phyloP scores from a whole-genome alignment of 2,113 vertebrate genomes.

The Osmerus mordax region DNA sequence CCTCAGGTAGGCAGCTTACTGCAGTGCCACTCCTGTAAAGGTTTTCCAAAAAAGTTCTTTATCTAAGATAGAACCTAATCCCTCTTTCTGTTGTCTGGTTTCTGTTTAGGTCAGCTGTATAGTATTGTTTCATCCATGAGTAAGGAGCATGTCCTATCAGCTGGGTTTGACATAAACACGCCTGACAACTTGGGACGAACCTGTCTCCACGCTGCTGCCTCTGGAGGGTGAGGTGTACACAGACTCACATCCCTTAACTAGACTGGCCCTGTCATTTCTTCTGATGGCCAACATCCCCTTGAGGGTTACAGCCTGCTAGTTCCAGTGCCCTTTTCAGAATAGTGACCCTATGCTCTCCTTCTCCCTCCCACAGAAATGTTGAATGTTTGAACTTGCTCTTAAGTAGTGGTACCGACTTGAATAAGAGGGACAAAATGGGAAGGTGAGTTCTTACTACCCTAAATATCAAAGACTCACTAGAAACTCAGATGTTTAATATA shows the following conservation, averaged over 20 bases:
- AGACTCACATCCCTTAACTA: slow-evolving; percentile 1
- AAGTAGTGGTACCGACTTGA: slow-evolving; percentile 93
- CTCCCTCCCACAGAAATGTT: slow-evolving; percentile 78
- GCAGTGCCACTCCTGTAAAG: no score
- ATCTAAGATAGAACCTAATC: no score
- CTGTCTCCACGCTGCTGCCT: slow-evolving; percentile 97
- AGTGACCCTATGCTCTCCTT: slow-evolving; percentile 4
- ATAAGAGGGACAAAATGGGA: slow-evolving; percentile 91
- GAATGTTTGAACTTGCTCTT: slow-evolving; percentile 98
- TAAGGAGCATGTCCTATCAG: slow-evolving; percentile 92
- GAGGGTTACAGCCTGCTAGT: no score
- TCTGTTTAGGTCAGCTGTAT: slow-evolving; percentile 87
- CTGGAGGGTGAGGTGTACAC: slow-evolving; percentile 79
- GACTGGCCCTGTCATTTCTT: not conserved
- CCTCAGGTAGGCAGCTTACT: slow-evolving; percentile 83
- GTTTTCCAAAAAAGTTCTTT: no score
- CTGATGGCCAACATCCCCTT: not conserved
- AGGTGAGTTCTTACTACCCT: slow-evolving; percentile 69
- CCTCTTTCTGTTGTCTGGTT: not conserved
- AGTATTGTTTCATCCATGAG: slow-evolving; percentile 94
- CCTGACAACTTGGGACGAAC: slow-evolving; percentile 95
- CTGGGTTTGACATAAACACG: slow-evolving; percentile 96
- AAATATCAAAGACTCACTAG: not conserved
- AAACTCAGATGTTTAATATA: no score
- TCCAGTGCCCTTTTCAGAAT: not conserved